Evolutionary conservation across 2,888 invertebrate species (phyloP).

Genomic region (Galerucella pusilla): DNA sequence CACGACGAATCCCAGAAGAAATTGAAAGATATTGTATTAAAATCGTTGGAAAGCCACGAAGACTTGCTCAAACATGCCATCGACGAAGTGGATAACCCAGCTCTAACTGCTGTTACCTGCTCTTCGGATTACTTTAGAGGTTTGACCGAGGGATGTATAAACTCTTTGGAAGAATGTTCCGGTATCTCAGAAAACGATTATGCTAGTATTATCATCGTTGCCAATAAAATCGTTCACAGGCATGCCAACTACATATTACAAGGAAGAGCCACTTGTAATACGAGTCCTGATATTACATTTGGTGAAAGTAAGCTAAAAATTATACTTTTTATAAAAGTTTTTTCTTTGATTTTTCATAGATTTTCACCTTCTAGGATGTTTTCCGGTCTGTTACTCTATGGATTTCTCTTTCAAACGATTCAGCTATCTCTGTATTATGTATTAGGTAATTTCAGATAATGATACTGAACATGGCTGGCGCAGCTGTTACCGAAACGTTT

Average conservation of each 20-base stretch:
- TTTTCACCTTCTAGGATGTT: no score
- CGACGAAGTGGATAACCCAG: conserved; percentile 76
- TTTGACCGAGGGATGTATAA: conserved; percentile 62
- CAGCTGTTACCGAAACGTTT: no score
- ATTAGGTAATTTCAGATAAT: no score
- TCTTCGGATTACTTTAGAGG: conserved; percentile 72
- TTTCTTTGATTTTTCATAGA: no score
- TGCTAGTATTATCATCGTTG: conserved; percentile 60
- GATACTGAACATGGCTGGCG: no score
- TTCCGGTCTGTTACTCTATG: no score
- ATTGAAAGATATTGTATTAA: conserved; percentile 55
- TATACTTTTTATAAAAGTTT: conserved; percentile 28
- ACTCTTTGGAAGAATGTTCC: conserved; percentile 60
- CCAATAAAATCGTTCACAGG: conserved; percentile 70
- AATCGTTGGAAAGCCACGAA: conserved; percentile 60
- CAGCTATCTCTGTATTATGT: no score
- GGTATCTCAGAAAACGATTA: conserved; percentile 58
- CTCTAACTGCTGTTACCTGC: conserved; percentile 73
- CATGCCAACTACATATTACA: conserved; percentile 74
- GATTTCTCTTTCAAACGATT: no score
- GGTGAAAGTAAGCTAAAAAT: conserved; percentile 70
- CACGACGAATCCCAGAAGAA: conserved; percentile 53
- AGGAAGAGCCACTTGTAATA: conserved; percentile 83
- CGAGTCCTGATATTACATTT: conserved; percentile 75
- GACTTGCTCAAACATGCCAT: conserved; percentile 59